A percentile compares a stretch with the other conserved stretches of the same genome.
These are phyloP conservation scores for Dryococelus australis DNA, from an alignment of 2,888 invertebrate genomes.

Conservation along the genomic window DNA sequence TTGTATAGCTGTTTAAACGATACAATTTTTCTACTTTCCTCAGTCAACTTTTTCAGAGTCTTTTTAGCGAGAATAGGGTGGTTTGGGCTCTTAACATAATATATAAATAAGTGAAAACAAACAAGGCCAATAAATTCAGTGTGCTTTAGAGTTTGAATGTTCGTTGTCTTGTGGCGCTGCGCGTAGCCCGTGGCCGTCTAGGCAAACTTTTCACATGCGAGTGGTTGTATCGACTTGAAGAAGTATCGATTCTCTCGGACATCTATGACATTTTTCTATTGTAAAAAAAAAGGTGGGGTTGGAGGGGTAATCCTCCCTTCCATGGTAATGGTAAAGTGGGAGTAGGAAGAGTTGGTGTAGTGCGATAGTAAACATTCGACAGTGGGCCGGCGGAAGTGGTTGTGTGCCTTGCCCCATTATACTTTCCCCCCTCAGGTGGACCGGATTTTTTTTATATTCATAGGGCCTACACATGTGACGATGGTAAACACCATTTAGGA, in stretches of 20 bases:
- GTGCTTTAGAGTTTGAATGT: no score
- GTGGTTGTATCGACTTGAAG: not conserved
- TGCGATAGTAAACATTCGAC: not conserved
- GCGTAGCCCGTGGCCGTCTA: not conserved
- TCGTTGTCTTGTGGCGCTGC: no score
- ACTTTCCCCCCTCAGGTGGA: not conserved
- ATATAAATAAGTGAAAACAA: no score
- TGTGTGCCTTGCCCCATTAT: not conserved
- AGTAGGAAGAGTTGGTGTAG: not conserved
- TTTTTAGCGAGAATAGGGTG: no score
- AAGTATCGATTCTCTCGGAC: not conserved
- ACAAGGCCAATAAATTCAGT: no score
- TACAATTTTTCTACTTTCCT: no score
- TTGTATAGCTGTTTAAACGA: no score
- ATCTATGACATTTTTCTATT: not conserved
- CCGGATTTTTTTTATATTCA: not conserved
- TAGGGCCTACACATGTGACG: not conserved
- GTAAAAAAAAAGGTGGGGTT: not conserved
- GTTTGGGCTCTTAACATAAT: no score
- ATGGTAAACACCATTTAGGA: not conserved
- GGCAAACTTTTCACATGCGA: not conserved
- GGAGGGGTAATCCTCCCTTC: not conserved
- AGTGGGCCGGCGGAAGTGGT: not conserved
- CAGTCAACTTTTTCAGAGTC: no score
- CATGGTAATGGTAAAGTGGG: not conserved